These are phyloP conservation scores for Bombus fervidus DNA, from an alignment of 1,140 invertebrate genomes.

Conservation along the genomic window DNA sequence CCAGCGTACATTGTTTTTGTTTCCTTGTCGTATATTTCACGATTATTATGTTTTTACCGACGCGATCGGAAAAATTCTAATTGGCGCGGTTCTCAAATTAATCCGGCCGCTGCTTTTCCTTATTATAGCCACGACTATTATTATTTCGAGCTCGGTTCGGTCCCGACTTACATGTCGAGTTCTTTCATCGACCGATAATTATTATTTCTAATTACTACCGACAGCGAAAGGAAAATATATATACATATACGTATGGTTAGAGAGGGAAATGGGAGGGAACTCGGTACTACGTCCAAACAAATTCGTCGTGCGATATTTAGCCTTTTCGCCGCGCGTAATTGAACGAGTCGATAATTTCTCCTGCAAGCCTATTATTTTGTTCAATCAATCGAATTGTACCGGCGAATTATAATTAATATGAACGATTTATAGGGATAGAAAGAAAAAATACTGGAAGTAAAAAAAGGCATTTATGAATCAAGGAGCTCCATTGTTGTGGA, in stretches of 20 bases:
- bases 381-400: conserved; percentile 46
- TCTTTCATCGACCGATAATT: conserved; percentile 47
- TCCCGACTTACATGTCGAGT: not conserved
- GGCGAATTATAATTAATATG: conserved; percentile 47
- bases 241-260: not conserved
- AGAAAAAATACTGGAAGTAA: not conserved
- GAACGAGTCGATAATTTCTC: conserved; percentile 13
- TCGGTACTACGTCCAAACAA: conserved; percentile 30
- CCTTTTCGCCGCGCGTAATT: conserved; percentile 50
- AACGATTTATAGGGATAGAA: not conserved
- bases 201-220: conserved; percentile 63
- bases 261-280: not conserved
- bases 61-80: conserved; percentile 51
- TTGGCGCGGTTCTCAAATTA: conserved; percentile 49
- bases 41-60: conserved; percentile 34
- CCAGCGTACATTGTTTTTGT: not conserved
- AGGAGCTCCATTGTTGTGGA: not conserved
- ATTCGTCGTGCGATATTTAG: conserved; percentile 50
- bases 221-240: not conserved
- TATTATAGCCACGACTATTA: conserved; percentile 31
- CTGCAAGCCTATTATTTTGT: conserved; percentile 43
- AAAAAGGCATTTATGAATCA: not conserved
- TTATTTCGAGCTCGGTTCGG: conserved; percentile 1
- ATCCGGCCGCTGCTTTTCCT: conserved; percentile 11
- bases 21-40: conserved; percentile 15